Conservation (phyloP, 2,888 invertebrate genomes). For the Ennomos fuscantarius region DNA sequence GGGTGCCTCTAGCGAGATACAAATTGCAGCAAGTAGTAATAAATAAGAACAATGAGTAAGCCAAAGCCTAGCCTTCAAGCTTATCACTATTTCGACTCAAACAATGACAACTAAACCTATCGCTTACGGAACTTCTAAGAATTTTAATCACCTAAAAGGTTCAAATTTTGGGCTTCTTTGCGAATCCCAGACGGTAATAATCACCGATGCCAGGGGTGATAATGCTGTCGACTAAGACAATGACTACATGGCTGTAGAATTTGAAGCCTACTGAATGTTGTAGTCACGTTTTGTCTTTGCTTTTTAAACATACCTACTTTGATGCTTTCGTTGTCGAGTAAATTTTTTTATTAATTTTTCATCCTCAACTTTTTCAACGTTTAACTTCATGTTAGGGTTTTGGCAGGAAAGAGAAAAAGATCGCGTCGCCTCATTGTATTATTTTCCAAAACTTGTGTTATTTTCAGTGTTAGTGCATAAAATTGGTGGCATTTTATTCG, state of each 20-base stretch:
- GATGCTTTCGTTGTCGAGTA: too few relatives aligned
- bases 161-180: conserved; percentile 10
- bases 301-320: too few relatives aligned
- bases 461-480: too few relatives aligned
- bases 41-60: background rate
- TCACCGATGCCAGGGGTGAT: conserved; percentile 10
- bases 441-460: too few relatives aligned
- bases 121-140: conserved; percentile 13
- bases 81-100: conserved; percentile 6
- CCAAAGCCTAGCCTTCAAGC: background rate
- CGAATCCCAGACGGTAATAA: conserved; percentile 14
- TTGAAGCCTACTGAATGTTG: background rate
- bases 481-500: too few relatives aligned
- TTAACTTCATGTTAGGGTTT: too few relatives aligned
- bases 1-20: too few relatives aligned
- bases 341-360: background rate
- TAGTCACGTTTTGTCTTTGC: conserved; percentile 3
- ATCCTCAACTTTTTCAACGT: too few relatives aligned
- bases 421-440: too few relatives aligned
- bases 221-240: conserved; percentile 23
- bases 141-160: conserved; percentile 6
- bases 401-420: too few relatives aligned
- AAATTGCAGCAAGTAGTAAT: background rate
- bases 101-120: conserved; percentile 2
- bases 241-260: conserved; percentile 19